Conservation (phyloP, 2,888 invertebrate species). For the Oscheius sp. region DNA sequence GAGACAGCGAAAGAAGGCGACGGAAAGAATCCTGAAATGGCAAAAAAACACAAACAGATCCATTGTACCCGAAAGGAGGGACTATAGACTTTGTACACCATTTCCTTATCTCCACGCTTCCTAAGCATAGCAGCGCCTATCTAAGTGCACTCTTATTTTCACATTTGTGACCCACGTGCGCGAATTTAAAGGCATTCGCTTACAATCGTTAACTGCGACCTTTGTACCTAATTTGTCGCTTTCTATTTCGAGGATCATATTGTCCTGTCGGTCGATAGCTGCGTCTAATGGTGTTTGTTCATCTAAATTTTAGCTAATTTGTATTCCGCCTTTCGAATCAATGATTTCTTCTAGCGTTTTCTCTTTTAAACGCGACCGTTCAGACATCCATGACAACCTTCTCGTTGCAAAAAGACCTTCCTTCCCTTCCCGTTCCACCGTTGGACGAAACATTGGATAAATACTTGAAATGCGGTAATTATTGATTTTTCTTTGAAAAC, state of each 20-base stretch:
- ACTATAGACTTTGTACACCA: no score
- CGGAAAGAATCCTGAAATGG: no score
- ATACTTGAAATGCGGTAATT: slow-evolving; percentile 56
- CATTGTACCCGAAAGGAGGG: no score
- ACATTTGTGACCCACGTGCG: no score
- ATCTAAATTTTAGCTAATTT: background rate
- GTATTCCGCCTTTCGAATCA: background rate
- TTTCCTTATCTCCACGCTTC: no score
- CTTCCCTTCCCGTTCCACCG: slow-evolving; percentile 56
- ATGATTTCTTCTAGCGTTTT: background rate
- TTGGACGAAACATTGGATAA: slow-evolving; percentile 55
- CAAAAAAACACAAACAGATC: no score
- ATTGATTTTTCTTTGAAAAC: background rate
- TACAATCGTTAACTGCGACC: background rate
- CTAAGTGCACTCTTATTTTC: no score
- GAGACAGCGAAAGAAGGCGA: no score
- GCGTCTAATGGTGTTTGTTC: background rate
- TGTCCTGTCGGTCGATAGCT: background rate
- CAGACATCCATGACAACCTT: slow-evolving; percentile 40
- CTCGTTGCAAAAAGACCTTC: slow-evolving; percentile 42
- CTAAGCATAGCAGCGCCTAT: no score
- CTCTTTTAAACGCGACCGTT: background rate
- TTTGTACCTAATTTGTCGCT: background rate
- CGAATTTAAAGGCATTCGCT: no score
- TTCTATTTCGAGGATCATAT: background rate